Conservation (phyloP, 2,888 invertebrate genomes). For the Trissolcus brochymenae region DNA sequence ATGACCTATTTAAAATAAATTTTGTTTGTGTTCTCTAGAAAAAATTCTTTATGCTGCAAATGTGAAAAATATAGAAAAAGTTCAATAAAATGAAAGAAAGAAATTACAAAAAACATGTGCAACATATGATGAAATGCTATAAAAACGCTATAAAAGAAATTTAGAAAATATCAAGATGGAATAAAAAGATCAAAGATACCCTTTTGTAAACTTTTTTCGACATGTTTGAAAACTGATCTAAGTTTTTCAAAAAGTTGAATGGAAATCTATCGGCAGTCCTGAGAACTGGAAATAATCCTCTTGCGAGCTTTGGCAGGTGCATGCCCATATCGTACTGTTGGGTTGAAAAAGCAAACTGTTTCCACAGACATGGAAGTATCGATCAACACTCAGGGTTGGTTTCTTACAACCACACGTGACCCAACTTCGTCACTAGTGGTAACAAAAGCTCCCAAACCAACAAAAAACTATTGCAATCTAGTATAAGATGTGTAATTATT, state of each 20-base stretch:
- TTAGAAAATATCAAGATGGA: background rate
- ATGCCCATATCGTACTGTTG: constrained; percentile 66
- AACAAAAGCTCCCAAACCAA: constrained; percentile 5
- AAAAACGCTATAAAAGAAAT: background rate
- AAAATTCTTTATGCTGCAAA: no score
- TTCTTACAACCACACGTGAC: constrained; percentile 42
- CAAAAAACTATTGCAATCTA: background rate
- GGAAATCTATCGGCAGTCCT: constrained; percentile 10
- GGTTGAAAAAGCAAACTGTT: constrained; percentile 10
- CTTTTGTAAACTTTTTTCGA: constrained; percentile 2
- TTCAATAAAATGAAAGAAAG: background rate
- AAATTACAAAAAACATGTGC: background rate
- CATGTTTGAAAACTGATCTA: background rate
- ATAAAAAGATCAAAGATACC: background rate
- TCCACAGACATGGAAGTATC: constrained; percentile 40
- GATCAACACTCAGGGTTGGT: constrained; percentile 41
- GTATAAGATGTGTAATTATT: background rate
- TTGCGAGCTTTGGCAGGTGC: constrained; percentile 63
- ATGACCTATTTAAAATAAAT: no score
- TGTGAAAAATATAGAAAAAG: background rate
- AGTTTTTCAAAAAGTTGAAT: background rate
- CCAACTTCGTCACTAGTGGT: constrained; percentile 32
- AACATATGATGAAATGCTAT: background rate
- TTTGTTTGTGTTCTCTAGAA: no score
- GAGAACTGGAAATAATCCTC: constrained; percentile 61